Conservation (phyloP, 1,140 invertebrate species). For the Drosophila fuyamai region DNA sequence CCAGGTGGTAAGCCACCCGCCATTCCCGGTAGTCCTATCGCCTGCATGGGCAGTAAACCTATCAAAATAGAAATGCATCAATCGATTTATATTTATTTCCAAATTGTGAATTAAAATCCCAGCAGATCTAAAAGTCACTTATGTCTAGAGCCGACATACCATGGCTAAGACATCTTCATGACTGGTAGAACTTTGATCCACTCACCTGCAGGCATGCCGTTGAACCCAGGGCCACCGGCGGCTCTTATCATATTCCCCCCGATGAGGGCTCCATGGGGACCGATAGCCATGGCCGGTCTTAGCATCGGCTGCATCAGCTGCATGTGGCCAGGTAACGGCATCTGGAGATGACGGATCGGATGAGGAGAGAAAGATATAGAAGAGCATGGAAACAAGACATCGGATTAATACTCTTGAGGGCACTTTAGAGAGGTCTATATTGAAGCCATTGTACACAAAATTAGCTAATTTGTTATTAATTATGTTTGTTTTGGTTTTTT, state of each 20-base stretch:
- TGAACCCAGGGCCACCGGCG: slow-evolving; percentile 87
- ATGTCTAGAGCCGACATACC: too few species aligned
- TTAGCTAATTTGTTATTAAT: slow-evolving; percentile 81
- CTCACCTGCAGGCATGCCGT: slow-evolving; percentile 89
- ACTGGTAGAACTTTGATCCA: slow-evolving; percentile 41
- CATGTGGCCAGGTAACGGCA: slow-evolving; percentile 83
- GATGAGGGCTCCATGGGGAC: slow-evolving; percentile 89
- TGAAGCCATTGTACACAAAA: slow-evolving; percentile 82
- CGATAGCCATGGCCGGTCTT: slow-evolving; percentile 88
- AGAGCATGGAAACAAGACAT: slow-evolving; percentile 66
- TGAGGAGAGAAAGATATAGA: slow-evolving; percentile 65
- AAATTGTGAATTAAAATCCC: too few species aligned
- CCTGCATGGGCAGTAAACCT: slow-evolving; percentile 77
- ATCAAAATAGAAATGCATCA: background rate
- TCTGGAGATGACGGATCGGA: slow-evolving; percentile 32
- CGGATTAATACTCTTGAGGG: slow-evolving; percentile 57
- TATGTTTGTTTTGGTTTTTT: slow-evolving; percentile 50
- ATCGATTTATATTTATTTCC: background rate
- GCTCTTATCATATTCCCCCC: slow-evolving; percentile 90
- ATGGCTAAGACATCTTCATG: too few species aligned
- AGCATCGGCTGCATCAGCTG: slow-evolving; percentile 88
- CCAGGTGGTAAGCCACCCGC: slow-evolving; percentile 84
- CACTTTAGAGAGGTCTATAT: slow-evolving; percentile 56
- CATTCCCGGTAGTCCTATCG: slow-evolving; percentile 87
- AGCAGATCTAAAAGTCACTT: too few species aligned